Percentiles rank a stretch among this genome's conserved stretches.
phyloP scores from a whole-genome alignment of 2,888 invertebrate species.

The Sarcophaga caerulescens region DNA sequence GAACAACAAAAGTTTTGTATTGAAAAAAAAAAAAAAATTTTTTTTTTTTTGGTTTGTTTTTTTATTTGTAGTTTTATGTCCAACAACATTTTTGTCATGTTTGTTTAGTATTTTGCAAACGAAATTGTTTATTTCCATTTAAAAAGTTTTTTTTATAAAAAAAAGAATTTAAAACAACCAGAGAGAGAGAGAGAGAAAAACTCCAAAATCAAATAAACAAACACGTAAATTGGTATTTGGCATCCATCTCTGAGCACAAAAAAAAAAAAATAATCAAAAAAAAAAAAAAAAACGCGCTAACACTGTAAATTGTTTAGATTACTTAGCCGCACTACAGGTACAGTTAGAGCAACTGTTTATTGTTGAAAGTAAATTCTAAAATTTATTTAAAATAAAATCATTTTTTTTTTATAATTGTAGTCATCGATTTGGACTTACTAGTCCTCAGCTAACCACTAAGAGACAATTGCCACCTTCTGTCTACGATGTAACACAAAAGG shows the following conservation, averaged over 20 bases:
- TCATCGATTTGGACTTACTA: too few relatives aligned
- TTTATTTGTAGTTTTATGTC: conserved; percentile 2
- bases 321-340: too few relatives aligned
- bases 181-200: not conserved
- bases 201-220: conserved; percentile 20
- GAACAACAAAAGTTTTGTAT: not conserved
- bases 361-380: too few relatives aligned
- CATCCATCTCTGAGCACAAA: not conserved
- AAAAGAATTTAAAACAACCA: not conserved
- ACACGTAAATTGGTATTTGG: conserved; percentile 3
- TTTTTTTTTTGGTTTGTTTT: not conserved
- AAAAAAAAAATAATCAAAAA: not conserved
- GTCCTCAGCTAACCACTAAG: too few relatives aligned
- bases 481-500: too few relatives aligned
- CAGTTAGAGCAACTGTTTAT: too few relatives aligned
- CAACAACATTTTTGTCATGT: conserved; percentile 50
- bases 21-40: not conserved
- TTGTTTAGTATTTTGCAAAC: conserved; percentile 51
- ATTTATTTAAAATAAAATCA: too few relatives aligned
- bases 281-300: not conserved
- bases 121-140: conserved; percentile 29
- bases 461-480: too few relatives aligned
- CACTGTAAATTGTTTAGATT: not conserved
- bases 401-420: too few relatives aligned
- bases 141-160: not conserved